Evolutionary conservation across 2,797 vertebrate genomes (phyloP), one percentile per base, ranked within the genome.

Genomic region (Dromococcyx pavoninus): DNA sequence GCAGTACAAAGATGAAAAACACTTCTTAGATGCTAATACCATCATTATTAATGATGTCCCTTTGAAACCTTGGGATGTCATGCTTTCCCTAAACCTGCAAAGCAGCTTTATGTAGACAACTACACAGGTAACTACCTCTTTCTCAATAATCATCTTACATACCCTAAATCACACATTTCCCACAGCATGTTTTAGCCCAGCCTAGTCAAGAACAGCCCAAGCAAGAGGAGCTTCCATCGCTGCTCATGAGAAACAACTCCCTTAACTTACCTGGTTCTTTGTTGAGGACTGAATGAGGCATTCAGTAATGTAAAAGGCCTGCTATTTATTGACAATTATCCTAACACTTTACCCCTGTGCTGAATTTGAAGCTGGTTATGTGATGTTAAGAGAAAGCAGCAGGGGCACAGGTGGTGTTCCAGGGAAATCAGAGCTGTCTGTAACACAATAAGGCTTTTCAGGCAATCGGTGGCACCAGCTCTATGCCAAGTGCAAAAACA

Each of bases 1-100:
- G 84, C 65, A 77, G 84, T 16, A 46, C 81, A 4, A 2, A 88
- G 89, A 95, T 57, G 32, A 92, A 84, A 95, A 91, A 61, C 41
- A 32, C 58, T 44, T 22, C 39, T 24, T 46, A 81, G 70, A 93
- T 76, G 88, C 76, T 86, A 84, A 70, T 48, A 58, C 64, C 50
- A 30, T 88, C 4, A 50, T 48, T 74, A 89, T 86, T 81, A 80
- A 75, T 14, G 14, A 69, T 37, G 43, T 80, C 62, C 61, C 86
- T 44, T 65, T 73, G 87, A 95, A 94, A 72, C 16, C 28, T n/a
- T n/a, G n/a, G n/a, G n/a, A n/a, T n/a, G n/a, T n/a, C 33, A 33
- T 0, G 1, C 35, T 81, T 72, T 88, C 65, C 83, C 85, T 60
- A 5, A 65, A 33, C 72, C 72, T 89, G 87, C 82, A 53, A 83